Conservation (phyloP, 1,140 invertebrate genomes). For the Paracyclopina nana region DNA sequence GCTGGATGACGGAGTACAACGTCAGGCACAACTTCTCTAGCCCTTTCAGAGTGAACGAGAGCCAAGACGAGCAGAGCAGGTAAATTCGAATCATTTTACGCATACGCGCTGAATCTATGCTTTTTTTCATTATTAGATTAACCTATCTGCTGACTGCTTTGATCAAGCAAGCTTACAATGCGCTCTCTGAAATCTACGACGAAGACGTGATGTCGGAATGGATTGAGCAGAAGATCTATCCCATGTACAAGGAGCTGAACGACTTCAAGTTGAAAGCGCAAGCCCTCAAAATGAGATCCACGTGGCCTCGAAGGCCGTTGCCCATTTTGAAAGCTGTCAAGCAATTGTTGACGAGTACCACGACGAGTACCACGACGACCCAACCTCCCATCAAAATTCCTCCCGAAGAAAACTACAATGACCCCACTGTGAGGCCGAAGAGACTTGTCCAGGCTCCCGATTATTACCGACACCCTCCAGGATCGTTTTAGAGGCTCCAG, state of each 20-base stretch:
- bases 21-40: constrained; percentile 51
- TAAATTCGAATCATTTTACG: no score
- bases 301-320: constrained; percentile 37
- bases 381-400: background rate
- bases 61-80: constrained; percentile 40
- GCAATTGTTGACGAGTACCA: constrained; percentile 18
- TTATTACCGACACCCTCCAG: constrained; percentile 7
- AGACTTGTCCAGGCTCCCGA: constrained; percentile 8
- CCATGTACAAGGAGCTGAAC: constrained; percentile 33
- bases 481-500: no score
- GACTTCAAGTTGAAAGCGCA: constrained; percentile 32
- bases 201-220: constrained; percentile 50
- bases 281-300: constrained; percentile 30
- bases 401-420: background rate
- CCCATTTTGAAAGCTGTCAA: constrained; percentile 22
- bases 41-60: constrained; percentile 46
- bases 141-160: constrained; percentile 28
- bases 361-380: background rate
- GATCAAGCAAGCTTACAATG: constrained; percentile 38
- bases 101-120: no score
- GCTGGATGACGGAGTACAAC: constrained; percentile 61
- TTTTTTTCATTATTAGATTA: no score
- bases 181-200: constrained; percentile 46
- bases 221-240: constrained; percentile 42
- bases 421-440: background rate